Conservation (phyloP, 1,140 invertebrate genomes). For the Spodoptera litura region DNA sequence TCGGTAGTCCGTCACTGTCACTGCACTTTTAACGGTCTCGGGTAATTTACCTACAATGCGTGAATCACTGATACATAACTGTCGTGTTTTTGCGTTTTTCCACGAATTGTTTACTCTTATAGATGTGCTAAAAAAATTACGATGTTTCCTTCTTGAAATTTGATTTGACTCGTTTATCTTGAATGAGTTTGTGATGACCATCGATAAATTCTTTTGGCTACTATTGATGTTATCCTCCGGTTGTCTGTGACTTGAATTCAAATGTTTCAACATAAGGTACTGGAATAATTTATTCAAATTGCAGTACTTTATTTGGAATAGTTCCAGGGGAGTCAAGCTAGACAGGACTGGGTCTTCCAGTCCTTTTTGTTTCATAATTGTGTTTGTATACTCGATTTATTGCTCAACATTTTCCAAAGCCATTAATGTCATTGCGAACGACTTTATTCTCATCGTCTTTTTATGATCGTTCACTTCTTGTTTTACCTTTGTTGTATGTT, state of each 20-base stretch:
- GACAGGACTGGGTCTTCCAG: neutral
- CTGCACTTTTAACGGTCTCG: constrained; percentile 76
- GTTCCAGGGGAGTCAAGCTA: constrained; percentile 28
- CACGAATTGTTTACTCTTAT: constrained; percentile 73
- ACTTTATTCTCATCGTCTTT: constrained; percentile 22
- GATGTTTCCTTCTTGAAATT: constrained; percentile 32
- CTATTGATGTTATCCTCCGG: constrained; percentile 33
- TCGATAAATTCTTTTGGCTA: constrained; percentile 39
- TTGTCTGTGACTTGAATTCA: constrained; percentile 48
- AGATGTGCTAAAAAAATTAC: constrained; percentile 68
- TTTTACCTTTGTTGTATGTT: neutral
- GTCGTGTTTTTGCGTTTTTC: constrained; percentile 78
- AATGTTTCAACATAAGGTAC: constrained; percentile 20
- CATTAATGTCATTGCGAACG: constrained; percentile 18
- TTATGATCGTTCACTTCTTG: constrained; percentile 1
- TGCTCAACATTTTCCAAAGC: constrained; percentile 4
- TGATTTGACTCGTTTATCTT: neutral
- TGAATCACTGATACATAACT: constrained; percentile 81
- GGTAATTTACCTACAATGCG: constrained; percentile 64
- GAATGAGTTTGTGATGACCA: constrained; percentile 3
- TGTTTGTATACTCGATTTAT: constrained; percentile 8
- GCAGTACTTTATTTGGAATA: constrained; percentile 24
- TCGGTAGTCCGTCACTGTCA: constrained; percentile 50
- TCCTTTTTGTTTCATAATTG: constrained; percentile 17
- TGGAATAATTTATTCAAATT: constrained; percentile 39